Percentiles rank a stretch among this genome's conserved stretches.
These are phyloP conservation scores for Pteronura brasiliensis DNA, from an alignment of 2,113 vertebrate genomes.

Conservation along the genomic window DNA sequence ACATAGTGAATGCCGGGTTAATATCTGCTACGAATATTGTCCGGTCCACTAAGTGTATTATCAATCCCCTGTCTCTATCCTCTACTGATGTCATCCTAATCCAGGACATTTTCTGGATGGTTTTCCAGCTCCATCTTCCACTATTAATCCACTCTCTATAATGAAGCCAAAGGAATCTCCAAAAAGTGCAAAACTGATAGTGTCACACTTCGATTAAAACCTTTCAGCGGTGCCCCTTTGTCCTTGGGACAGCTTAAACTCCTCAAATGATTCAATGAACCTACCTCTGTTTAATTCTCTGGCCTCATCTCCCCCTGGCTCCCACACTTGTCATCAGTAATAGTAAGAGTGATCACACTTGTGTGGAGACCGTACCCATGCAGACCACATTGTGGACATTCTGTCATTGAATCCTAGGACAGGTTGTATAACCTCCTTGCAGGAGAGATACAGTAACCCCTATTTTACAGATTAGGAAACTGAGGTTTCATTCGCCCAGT, in stretches of 20 bases:
- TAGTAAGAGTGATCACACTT: background rate
- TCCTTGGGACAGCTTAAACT: background rate
- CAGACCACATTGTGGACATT: background rate
- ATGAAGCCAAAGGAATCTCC: background rate
- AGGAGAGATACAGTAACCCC: background rate
- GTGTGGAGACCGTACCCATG: accelerated
- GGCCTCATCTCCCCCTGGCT: background rate
- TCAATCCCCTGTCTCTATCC: background rate
- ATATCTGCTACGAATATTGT: no score
- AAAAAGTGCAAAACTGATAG: background rate
- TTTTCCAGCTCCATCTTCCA: background rate
- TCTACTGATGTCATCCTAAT: background rate
- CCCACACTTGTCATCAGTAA: background rate
- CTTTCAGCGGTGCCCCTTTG: background rate
- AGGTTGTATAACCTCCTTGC: background rate
- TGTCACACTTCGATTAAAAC: background rate
- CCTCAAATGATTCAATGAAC: background rate
- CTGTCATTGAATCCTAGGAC: background rate
- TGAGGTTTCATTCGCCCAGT: background rate
- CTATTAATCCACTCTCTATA: background rate
- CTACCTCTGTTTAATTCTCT: background rate
- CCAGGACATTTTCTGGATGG: background rate
- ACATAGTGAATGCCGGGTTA: background rate
- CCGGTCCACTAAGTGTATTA: background rate
- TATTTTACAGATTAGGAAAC: background rate